Evolutionary conservation across 2,113 vertebrate genomes (phyloP), one percentile per base, ranked within the genome.

Genomic region (Eubucco bourcierii): DNA sequence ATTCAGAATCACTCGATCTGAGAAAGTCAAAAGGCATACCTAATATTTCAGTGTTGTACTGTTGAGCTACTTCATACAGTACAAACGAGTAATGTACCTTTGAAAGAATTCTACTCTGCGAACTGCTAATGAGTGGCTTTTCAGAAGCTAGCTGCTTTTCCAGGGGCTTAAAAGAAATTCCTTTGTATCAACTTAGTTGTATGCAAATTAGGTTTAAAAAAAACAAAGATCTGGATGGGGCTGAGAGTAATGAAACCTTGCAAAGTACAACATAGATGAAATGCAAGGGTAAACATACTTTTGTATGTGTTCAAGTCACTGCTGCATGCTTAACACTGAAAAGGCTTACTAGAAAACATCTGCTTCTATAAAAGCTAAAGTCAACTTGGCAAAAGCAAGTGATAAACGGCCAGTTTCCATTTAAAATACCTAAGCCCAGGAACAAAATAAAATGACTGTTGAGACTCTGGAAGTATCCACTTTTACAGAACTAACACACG

Each of bases 101-200:
- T 93, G 88, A 75, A 92, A 84, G 94, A 95, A 66, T 78, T 84
- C 67, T 80, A 52, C 86, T 92, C 83, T 56, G 23, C 15, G 1
- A 92, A 91, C 87, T 91, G 86, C 93, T 95, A 95, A 97, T 94
- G 89, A 96, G 86, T 87, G 73, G 64, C 85, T 93, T 88, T 92
- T 93, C 90, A 91, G 91, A 91, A 94, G 90, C 90, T 93, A 93
- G 82, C 80, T 83, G 90, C 74, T 95, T 76, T 95, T 96, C 90
- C 88, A 93, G 55, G n/a, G 50, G 77, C 89, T 87, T 87, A 83
- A 61, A 93, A 95, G 91, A 90, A 97, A 89, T 78, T 74, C 80
- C 79, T 90, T 95, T 96, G 74, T 90, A 96, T 93, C 80, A 93
- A 88, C 65, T 84, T 92, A 70, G 87, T 81, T 97, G 77, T 94